Percentiles rank a stretch among this genome's conserved stretches.
These are phyloP conservation scores for Lagopus muta DNA, from an alignment of 2,113 vertebrate species.

Conservation along the genomic window DNA sequence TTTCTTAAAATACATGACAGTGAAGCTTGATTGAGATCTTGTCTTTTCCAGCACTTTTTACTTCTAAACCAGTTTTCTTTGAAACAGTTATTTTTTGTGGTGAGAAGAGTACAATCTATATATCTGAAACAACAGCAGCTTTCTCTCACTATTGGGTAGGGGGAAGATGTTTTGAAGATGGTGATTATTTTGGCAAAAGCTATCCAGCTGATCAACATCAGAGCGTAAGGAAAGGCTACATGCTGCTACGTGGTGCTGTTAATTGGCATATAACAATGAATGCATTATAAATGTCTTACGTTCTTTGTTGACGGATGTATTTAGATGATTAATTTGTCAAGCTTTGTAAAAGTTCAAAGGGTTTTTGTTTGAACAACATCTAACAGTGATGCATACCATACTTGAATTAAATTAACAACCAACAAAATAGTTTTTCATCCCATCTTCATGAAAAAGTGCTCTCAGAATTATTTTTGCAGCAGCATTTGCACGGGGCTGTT, in stretches of 20 bases:
- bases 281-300: neutral
- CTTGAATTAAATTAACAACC: constrained; percentile 1
- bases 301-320: neutral
- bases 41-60: neutral
- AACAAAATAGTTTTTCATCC: neutral
- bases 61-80: neutral
- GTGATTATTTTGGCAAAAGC: neutral
- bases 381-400: neutral
- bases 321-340: constrained; percentile 12
- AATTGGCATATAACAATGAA: constrained; percentile 25
- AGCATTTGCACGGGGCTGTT: neutral
- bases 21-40: neutral
- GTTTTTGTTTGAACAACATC: neutral
- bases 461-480: neutral
- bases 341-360: constrained; percentile 49
- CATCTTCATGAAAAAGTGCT: neutral
- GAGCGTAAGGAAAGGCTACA: neutral
- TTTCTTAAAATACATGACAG: neutral
- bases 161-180: neutral
- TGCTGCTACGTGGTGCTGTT: constrained; percentile 7
- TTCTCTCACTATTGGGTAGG: neutral
- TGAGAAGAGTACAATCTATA: neutral
- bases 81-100: neutral
- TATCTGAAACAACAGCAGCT: neutral
- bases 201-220: constrained; percentile 24